phyloP scores from a whole-genome alignment of 2,113 vertebrate species.

The Philantomba maxwellii region DNA sequence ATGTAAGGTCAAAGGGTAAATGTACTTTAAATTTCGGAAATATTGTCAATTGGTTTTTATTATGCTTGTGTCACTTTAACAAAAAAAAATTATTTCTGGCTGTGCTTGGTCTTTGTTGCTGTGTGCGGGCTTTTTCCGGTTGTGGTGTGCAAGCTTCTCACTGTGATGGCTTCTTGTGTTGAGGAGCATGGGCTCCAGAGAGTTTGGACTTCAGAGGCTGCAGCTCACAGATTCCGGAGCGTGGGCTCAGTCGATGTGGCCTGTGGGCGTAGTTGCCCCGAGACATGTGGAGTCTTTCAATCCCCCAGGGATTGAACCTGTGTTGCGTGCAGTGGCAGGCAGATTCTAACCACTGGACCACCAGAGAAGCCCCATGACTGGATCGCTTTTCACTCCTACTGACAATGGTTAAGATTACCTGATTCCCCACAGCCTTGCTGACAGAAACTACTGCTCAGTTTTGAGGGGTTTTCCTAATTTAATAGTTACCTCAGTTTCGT shows the following conservation, averaged over 20 bases:
- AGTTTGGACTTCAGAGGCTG: background rate
- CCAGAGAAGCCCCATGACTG: background rate
- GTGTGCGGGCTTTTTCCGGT: background rate
- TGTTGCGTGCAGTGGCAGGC: accelerated
- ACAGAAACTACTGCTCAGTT: background rate
- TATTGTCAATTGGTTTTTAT: background rate
- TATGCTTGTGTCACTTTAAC: background rate
- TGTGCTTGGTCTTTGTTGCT: background rate
- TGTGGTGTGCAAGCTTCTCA: background rate
- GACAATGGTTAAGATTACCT: background rate
- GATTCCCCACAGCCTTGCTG: background rate
- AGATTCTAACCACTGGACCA: background rate
- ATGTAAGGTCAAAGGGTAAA: background rate
- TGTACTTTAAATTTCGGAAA: background rate
- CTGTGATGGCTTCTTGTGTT: background rate
- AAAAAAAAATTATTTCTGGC: background rate
- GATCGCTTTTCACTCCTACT: background rate
- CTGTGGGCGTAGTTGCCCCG: background rate
- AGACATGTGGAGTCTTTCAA: background rate
- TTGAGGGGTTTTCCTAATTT: conserved; percentile 1
- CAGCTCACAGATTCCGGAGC: background rate
- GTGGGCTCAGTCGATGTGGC: accelerated
- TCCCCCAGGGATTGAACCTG: background rate
- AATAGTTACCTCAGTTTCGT: background rate
- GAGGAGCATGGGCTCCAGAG: background rate